Conservation (phyloP, 2,797 vertebrate species). For the Brachyalestes nurse region DNA sequence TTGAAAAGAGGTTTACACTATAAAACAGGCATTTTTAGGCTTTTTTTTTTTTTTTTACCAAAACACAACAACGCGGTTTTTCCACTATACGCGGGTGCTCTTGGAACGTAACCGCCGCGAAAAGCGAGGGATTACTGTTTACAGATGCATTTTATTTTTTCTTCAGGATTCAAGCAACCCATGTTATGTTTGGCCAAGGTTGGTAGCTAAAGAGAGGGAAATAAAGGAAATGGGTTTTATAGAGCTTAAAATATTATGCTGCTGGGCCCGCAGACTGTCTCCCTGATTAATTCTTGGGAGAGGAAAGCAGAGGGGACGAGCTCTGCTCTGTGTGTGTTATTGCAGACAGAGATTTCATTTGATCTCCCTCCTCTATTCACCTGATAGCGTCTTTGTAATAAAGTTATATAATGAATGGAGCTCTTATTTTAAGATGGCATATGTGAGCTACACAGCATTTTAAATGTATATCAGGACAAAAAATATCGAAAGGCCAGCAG, state of each 20-base stretch:
- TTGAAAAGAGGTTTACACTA: too few species aligned
- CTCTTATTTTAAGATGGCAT: slow-evolving; percentile 33
- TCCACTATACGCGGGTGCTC: too few species aligned
- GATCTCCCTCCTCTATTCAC: slow-evolving; percentile 34
- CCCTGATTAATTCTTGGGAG: slow-evolving; percentile 51
- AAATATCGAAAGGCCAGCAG: not conserved
- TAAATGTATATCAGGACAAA: slow-evolving; percentile 20
- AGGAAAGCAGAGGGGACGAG: slow-evolving; percentile 12
- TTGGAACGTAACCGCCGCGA: too few species aligned
- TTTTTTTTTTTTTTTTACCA: too few species aligned
- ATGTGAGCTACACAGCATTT: not conserved
- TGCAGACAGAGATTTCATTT: slow-evolving; percentile 28
- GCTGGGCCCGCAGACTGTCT: slow-evolving; percentile 30
- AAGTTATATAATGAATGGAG: slow-evolving; percentile 38
- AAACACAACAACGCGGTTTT: too few species aligned
- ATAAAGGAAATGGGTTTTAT: slow-evolving; percentile 41
- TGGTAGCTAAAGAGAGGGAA: slow-evolving; percentile 26
- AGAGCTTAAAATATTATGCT: slow-evolving; percentile 46
- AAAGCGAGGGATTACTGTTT: too few species aligned
- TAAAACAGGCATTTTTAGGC: too few species aligned
- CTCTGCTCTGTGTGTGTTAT: slow-evolving; percentile 12
- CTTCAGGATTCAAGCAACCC: not conserved
- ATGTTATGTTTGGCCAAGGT: slow-evolving; percentile 16
- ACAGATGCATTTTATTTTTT: too few species aligned
- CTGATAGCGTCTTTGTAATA: slow-evolving; percentile 42